phyloP scores from a whole-genome alignment of 2,113 vertebrate genomes.

The Lagenorhynchus albirostris region DNA sequence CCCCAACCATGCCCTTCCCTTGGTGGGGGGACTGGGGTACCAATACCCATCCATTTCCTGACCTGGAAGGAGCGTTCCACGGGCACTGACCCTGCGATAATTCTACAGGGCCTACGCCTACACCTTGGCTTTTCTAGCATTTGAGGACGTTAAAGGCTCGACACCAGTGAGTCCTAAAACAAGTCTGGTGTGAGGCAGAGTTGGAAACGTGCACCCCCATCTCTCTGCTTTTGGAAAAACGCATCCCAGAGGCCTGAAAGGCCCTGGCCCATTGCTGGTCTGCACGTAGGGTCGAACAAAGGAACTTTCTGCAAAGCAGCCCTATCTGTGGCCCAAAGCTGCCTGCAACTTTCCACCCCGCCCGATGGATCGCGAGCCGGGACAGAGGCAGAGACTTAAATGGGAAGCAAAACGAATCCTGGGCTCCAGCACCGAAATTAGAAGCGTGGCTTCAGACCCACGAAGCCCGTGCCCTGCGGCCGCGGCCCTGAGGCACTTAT shows the following conservation, averaged over 20 bases:
- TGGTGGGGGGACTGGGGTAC: background rate
- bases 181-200: background rate
- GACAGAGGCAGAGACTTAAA: constrained; percentile 59
- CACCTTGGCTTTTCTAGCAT: background rate
- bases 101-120: fast-evolving
- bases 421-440: constrained; percentile 53
- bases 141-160: no score
- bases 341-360: constrained; percentile 45
- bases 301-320: background rate
- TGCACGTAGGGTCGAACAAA: fast-evolving
- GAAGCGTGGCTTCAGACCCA: constrained; percentile 55
- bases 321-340: background rate
- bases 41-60: background rate
- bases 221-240: no score
- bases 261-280: background rate
- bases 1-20: background rate
- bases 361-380: background rate
- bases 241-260: background rate
- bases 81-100: fast-evolving
- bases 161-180: fast-evolving
- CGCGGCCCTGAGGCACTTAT: constrained; percentile 51
- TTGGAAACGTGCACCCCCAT: fast-evolving
- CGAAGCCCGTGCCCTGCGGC: constrained; percentile 18
- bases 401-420: constrained; percentile 20
- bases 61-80: fast-evolving